Conservation (phyloP, 1,140 invertebrate genomes). For the Cydia fagiglandana region DNA sequence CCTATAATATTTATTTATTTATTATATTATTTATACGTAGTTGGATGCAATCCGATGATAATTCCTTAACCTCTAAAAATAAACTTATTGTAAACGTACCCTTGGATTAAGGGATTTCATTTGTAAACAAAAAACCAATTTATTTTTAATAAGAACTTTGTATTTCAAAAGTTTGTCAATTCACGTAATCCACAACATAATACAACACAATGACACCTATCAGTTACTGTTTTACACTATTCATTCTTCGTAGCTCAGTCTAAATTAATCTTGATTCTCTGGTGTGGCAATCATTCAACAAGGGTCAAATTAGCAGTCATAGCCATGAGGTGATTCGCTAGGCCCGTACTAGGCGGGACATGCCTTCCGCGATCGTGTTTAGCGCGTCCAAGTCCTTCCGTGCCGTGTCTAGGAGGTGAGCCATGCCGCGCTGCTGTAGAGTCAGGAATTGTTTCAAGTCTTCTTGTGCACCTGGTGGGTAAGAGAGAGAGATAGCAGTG, state of each 20-base stretch:
- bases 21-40: too few species aligned
- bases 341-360: slow-evolving; percentile 73
- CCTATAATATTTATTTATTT: too few species aligned
- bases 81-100: too few species aligned
- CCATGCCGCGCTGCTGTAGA: slow-evolving; percentile 91
- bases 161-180: too few species aligned
- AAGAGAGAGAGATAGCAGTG: background rate
- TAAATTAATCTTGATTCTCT: too few species aligned
- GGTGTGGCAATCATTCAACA: background rate
- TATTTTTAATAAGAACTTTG: too few species aligned
- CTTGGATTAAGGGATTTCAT: too few species aligned
- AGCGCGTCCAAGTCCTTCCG: slow-evolving; percentile 87
- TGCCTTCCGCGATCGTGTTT: slow-evolving; percentile 89
- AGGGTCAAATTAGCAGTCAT: background rate
- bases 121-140: too few species aligned
- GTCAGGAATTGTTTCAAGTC: slow-evolving; percentile 87
- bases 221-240: background rate
- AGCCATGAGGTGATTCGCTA: slow-evolving; percentile 41
- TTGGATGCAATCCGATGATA: too few species aligned
- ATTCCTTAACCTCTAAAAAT: too few species aligned
- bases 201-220: too few species aligned
- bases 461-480: slow-evolving; percentile 78
- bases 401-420: slow-evolving; percentile 89
- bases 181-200: too few species aligned
- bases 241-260: background rate